Percentiles rank a stretch among this genome's conserved stretches.
Evolutionary conservation across 2,888 invertebrate species (phyloP).

Genomic region (Synergus japonicus): DNA sequence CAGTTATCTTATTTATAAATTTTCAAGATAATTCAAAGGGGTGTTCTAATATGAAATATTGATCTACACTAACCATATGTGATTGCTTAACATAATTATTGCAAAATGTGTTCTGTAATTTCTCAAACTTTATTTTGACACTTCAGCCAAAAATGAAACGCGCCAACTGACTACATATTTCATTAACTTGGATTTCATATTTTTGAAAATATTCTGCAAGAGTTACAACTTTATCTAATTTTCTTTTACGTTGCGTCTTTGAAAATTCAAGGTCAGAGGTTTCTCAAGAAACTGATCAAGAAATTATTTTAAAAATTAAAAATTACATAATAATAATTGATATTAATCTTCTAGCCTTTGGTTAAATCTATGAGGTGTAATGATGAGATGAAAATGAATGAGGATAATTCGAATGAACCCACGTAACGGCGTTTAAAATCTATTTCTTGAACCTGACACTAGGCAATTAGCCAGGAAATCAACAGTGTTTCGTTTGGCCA

Average conservation of each 20-base stretch:
- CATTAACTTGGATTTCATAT: constrained; percentile 18
- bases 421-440: neutral
- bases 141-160: constrained; percentile 13
- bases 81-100: constrained; percentile 16
- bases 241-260: neutral
- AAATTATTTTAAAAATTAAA: too few species aligned
- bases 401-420: constrained; percentile 11
- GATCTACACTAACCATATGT: neutral
- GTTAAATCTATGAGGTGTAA: neutral
- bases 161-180: constrained; percentile 17
- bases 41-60: neutral
- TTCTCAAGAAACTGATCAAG: neutral
- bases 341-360: too few species aligned
- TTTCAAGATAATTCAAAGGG: neutral
- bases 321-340: too few species aligned
- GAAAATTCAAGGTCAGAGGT: neutral
- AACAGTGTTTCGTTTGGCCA: neutral
- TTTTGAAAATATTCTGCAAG: constrained; percentile 25
- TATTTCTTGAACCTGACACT: constrained; percentile 6
- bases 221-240: neutral
- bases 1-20: neutral
- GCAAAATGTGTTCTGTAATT: constrained; percentile 16
- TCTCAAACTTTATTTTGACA: constrained; percentile 11
- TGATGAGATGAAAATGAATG: neutral
- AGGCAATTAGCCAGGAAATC: constrained; percentile 6